A percentile compares a stretch with the other conserved stretches of the same genome.
Evolutionary conservation across 2,888 invertebrate species (phyloP).

Genomic region (Hymenopus coronatus): DNA sequence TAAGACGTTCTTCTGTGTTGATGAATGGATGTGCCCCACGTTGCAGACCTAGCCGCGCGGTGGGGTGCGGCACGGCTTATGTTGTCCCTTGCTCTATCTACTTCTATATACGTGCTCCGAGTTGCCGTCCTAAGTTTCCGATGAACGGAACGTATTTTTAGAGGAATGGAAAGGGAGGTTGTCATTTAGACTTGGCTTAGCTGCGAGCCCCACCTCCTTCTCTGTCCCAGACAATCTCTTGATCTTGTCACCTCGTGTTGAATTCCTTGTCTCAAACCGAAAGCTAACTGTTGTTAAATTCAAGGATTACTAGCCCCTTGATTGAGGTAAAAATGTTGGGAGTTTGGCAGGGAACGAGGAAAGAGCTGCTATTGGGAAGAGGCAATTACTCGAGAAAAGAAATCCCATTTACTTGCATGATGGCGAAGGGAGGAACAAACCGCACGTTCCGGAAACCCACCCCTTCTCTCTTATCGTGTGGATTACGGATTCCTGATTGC

Average conservation of each 20-base stretch:
- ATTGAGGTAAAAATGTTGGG: conserved; percentile 22
- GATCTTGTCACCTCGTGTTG: neutral
- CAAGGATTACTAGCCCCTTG: conserved; percentile 26
- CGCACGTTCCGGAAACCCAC: neutral
- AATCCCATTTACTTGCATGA: conserved; percentile 31
- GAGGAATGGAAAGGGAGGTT: neutral
- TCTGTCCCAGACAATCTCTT: neutral
- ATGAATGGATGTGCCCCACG: conserved; percentile 21
- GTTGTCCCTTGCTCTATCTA: neutral
- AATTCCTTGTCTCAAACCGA: conserved; percentile 24
- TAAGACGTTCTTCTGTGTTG: conserved; percentile 4
- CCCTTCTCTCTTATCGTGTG: neutral
- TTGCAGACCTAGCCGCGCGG: neutral
- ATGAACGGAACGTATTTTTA: neutral
- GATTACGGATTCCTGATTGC: conserved; percentile 27
- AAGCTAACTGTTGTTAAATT: conserved; percentile 33
- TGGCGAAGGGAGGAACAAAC: neutral
- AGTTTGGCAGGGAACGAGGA: neutral
- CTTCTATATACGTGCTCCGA: neutral
- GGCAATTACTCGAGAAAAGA: conserved; percentile 34
- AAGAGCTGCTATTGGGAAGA: conserved; percentile 25
- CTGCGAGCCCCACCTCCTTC: neutral
- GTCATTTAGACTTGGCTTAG: neutral
- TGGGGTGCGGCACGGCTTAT: neutral
- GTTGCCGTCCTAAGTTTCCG: neutral